Evolutionary conservation across 2,797 vertebrate species (phyloP).

Genomic region (Pygocentrus nattereri): DNA sequence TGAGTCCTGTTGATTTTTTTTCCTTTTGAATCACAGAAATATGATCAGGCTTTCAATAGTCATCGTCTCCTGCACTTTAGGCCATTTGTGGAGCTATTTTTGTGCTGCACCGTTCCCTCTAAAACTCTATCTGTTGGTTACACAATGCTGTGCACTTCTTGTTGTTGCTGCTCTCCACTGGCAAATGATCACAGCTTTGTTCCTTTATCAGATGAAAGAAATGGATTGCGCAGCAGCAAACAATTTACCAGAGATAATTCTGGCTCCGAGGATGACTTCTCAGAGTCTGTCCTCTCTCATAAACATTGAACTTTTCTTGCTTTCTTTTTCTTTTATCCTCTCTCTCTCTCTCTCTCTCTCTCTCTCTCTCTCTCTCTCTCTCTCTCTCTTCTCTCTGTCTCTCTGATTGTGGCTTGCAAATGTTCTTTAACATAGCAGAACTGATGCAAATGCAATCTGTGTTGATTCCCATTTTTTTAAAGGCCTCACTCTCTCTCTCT

Average conservation of each 20-base stretch:
- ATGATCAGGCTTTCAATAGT: conserved; percentile 21
- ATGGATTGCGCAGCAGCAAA: not conserved
- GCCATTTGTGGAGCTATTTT: not conserved
- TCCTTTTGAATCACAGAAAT: conserved; percentile 35
- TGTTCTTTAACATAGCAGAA: no score
- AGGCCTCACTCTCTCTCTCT: not conserved
- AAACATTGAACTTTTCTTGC: conserved; percentile 15
- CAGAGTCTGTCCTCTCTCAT: not conserved
- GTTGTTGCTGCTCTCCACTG: not conserved
- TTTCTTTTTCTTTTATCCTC: conserved; percentile 4
- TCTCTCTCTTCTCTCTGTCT: not conserved
- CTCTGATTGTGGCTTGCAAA: not conserved
- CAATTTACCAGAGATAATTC: conserved; percentile 5
- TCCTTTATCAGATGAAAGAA: conserved; percentile 25
- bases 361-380: not conserved
- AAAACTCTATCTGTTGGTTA: not conserved
- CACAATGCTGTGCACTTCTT: not conserved
- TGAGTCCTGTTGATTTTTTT: conserved; percentile 18
- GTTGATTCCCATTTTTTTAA: not conserved
- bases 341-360: no score
- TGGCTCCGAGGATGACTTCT: not conserved
- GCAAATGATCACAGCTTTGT: not conserved
- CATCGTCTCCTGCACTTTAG: conserved; percentile 20
- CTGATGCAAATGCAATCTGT: no score
- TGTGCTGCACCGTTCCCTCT: not conserved